A percentile compares a stretch with the other conserved stretches of the same genome.
Evolutionary conservation across 2,888 invertebrate genomes (phyloP).

Genomic region (Octodonta nipae): DNA sequence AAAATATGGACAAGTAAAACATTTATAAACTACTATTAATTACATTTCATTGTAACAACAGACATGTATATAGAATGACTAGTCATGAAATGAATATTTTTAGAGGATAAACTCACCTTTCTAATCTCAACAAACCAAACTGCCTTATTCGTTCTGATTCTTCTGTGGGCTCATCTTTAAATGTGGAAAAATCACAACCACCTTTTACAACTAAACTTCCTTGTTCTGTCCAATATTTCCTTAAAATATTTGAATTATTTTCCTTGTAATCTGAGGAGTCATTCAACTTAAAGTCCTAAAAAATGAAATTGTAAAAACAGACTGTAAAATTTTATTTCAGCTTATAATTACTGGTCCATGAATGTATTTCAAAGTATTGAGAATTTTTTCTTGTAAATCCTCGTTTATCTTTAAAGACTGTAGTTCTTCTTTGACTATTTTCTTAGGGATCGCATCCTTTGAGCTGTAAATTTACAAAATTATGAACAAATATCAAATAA

Average conservation of each 20-base stretch:
- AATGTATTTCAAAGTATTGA: conserved; percentile 60
- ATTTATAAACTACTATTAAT: no score
- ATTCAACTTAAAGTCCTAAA: conserved; percentile 38
- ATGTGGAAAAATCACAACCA: conserved; percentile 53
- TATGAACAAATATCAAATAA: no score
- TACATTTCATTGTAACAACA: no score
- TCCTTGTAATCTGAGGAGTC: conserved; percentile 43
- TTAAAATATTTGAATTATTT: conserved; percentile 52
- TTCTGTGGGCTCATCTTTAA: conserved; percentile 42
- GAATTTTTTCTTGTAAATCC: conserved; percentile 56
- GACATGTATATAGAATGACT: no score
- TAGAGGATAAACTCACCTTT: conserved; percentile 49
- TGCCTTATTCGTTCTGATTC: conserved; percentile 52
- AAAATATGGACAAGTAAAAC: no score
- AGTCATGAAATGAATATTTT: no score
- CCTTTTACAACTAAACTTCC: conserved; percentile 64
- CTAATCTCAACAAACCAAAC: conserved; percentile 58
- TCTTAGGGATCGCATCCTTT: no score
- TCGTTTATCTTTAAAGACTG: conserved; percentile 56
- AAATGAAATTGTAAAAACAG: conserved; percentile 4
- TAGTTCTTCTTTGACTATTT: conserved; percentile 57
- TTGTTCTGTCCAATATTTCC: conserved; percentile 64
- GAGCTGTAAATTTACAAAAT: no score
- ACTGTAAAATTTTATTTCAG: conserved; percentile 3
- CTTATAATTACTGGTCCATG: conserved; percentile 54